Base-by-base conservation (phyloP, 2,113 vertebrate species). In the Lophochroa leadbeateri region DNA sequence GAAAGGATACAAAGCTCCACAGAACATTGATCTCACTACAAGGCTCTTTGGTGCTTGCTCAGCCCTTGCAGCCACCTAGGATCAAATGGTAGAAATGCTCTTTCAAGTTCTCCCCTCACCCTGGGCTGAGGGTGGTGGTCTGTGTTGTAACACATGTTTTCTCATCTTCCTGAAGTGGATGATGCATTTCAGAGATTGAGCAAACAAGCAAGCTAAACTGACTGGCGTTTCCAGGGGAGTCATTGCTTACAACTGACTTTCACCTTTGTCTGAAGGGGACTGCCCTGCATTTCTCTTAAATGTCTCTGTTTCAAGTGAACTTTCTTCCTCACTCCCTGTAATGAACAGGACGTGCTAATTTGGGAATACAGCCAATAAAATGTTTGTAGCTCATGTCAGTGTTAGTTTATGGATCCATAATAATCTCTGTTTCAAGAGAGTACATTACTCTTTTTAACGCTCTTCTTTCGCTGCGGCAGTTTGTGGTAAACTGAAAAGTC, bases 281-380 rank as follows among this genome's bases (percentile, higher is more conserved):
- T 94, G 86, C 82, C 47, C 80, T 83, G 64, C 76, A 41, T 93
- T 93, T 86, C 79, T 94, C 43, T 77, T 43, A 77, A 94, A 85
- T 58, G 50, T 88, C 65, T 90, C 74, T 93, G 29, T 93, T 94
- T 92, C 72, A 86, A 55, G 52, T 75, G 76, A 88, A 84, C 88
- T 88, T 86, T 90, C 75, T 96, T 93, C 23, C 31, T 90, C 39
- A 4, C 31, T 86, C 55, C 16, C 37, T 64, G 31, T 86, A 69
- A 86, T 3, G 3, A 90, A 47, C 88, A 82, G 82, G 88, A 65
- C 43, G 15, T 44, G 58, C 90, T 80, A 61, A 71, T 88, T 91
- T 91, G 67, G 91, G 86, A 94, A 39, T 58, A 35, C 53, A 87
- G 81, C 86, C 92, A 94, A 76, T 47, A 82, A 82, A 92, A 87